Base-by-base conservation (phyloP, 2,797 vertebrate species). In the Molossus molossus region DNA sequence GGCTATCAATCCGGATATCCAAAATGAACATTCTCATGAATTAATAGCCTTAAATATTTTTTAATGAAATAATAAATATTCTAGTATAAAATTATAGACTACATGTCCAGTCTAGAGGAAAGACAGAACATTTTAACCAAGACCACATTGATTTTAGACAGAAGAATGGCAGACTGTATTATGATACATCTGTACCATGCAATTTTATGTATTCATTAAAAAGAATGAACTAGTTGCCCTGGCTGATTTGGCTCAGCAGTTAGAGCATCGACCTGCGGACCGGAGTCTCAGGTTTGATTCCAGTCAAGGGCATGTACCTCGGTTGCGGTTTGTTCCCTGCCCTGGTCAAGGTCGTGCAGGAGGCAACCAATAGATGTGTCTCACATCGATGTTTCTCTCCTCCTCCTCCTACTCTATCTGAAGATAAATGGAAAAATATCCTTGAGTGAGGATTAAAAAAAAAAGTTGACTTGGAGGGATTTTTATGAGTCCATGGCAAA, bases 131-230 rank as follows among this genome's bases (percentile, higher is more conserved):
- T 33, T 92, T 77, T 29, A 72, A 79, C 18, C 21, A 84, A 60
- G 58, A 84, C 29, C 25, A 48, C 9, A 88, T 33, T 82, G 45
- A 58, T 57, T 84, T 76, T 95, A 55, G 79, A 84, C 55, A 80
- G 55, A 53, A 80, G 18, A 77, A 48, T 77, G 25, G 53, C 48
- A 85, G 23, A 72, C 29, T 64, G 37, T 62, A 50, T 83, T n/a
- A 20, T 67, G 11, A 17, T 72, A 73, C 18, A 73, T 29, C 23
- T 3, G 8, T 65, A 27, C 3, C 2, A 0, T n/a, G 20, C 37
- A 8, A 88, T 76, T 27, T 75, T 81, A 88, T 70, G 25, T 62
- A 70, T n/a, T 45, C 33, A 64, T 72, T 37, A 72, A 40, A 77
- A 72, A 80, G 55, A 87, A 40, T 62, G 18, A 62, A 45, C 40